Percentiles rank a stretch among this genome's conserved stretches.
These are phyloP conservation scores for Andrena trimmerana DNA, from an alignment of 2,888 invertebrate species.

Conservation along the genomic window DNA sequence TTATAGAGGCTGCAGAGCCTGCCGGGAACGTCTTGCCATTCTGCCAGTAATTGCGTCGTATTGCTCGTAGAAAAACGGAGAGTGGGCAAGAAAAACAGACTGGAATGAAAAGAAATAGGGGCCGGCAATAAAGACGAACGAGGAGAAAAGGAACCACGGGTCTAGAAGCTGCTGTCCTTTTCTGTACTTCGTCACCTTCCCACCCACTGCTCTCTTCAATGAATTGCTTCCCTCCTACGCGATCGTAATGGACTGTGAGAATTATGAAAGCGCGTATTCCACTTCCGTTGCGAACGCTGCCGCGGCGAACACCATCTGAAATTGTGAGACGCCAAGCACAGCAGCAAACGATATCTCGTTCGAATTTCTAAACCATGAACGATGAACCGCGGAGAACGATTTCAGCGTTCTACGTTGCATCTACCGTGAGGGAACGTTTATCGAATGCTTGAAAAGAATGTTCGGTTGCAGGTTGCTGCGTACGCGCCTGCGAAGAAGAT, in stretches of 20 bases:
- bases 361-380: background rate
- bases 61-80: constrained; percentile 56
- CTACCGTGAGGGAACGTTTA: too few species aligned
- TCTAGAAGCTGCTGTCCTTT: constrained; percentile 11
- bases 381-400: too few species aligned
- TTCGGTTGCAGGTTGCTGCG: too few species aligned
- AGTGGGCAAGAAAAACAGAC: constrained; percentile 41
- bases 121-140: constrained; percentile 24
- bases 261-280: background rate
- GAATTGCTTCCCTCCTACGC: background rate
- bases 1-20: constrained; percentile 70
- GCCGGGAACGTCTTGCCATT: constrained; percentile 73
- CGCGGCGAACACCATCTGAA: too few species aligned
- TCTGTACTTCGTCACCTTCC: background rate
- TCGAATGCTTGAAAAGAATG: too few species aligned
- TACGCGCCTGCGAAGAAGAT: too few species aligned
- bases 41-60: constrained; percentile 74
- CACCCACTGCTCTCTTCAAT: background rate
- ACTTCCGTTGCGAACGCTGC: background rate
- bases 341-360: too few species aligned
- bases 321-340: too few species aligned
- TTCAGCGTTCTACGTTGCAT: too few species aligned
- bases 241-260: background rate
- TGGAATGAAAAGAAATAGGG: constrained; percentile 49
- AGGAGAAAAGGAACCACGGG: constrained; percentile 12